Percentiles rank a stretch among this genome's conserved stretches.
Evolutionary conservation across 64 coral and sea anemone genomes (phyloP).

Genomic region (Hydrozoanthus tunicans): DNA sequence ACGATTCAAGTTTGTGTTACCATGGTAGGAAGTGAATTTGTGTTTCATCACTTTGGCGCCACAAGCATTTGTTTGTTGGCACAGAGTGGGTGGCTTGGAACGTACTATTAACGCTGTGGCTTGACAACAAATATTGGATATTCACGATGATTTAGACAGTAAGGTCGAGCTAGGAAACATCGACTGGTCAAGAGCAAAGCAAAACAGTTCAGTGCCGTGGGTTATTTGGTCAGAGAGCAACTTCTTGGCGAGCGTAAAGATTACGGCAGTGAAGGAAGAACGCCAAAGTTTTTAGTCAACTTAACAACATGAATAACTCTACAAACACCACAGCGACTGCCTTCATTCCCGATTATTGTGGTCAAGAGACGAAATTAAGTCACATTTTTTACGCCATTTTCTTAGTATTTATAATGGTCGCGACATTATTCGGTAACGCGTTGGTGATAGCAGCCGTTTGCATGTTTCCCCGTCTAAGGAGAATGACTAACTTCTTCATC

Average conservation of each 20-base stretch:
- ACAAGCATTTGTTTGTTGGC: constrained; percentile 30
- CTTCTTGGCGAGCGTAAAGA: background rate
- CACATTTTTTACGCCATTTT: constrained; percentile 31
- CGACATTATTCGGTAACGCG: constrained; percentile 37
- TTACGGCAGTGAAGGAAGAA: background rate
- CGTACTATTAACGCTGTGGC: constrained; percentile 31
- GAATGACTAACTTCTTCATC: constrained; percentile 60
- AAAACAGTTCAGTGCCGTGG: background rate
- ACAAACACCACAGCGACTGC: background rate
- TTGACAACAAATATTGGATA: constrained; percentile 42
- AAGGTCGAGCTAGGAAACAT: constrained; percentile 1
- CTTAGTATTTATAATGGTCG: constrained; percentile 46
- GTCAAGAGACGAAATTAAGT: background rate
- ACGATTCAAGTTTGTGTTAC: constrained; percentile 9
- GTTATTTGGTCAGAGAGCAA: background rate
- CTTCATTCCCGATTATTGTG: background rate
- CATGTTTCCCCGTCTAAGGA: constrained; percentile 20
- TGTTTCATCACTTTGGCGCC: constrained; percentile 32
- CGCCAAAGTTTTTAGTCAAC: background rate
- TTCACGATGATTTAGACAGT: constrained; percentile 24
- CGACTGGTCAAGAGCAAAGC: background rate
- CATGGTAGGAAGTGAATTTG: constrained; percentile 40
- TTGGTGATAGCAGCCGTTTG: constrained; percentile 42
- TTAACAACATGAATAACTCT: constrained; percentile 45
- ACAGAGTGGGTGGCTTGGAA: constrained; percentile 48